Base-by-base conservation (phyloP, 2,888 invertebrate genomes). In the Dascillus cervinus region DNA sequence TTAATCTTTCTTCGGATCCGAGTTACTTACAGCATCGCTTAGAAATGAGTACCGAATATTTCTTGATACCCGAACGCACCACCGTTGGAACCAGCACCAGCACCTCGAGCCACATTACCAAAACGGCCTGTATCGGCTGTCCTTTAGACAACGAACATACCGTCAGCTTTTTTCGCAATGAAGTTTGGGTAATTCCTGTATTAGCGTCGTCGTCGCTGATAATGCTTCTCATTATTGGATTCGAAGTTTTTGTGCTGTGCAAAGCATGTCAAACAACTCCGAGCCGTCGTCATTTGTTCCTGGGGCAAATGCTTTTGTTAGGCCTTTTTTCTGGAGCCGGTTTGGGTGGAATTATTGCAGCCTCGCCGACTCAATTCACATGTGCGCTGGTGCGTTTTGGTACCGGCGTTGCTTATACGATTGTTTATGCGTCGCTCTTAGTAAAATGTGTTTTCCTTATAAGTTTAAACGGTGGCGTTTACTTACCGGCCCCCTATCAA, bases 401-500 rank as follows among this genome's bases (percentile, higher is more conserved):
- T 22, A 80, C 84, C 22, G 90, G 90, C 29, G 77, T 85, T 9
- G 75, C 88, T 4, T 84, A 87, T 49, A 82, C 89, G 29, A 73
- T 92, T 33, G 85, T 91, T 37, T 94, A 92, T 64, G 86, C 90
- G 21, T 85, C 92, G 1, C 73, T 95, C 27, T 74, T 95, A 50
- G 94, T 94, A 44, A 94, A 95, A 67, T 87, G 91, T 64, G 89
- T 94, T 47, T 92, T 94, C 62, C 75, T 94, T 38, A 78, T 94
- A 47, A 90, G 91, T 56, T 75, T 92, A 39, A 90, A 92, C 65
- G 82, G 86, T 30, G 90, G 87, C 39, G 89, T 91, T 27, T 92
- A 94, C 60, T 71, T 94, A 32, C 91, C 91, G 30, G 90, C 92
- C 4, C 84, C 89, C 8, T 94, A 94, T 65, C 94, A 94, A 67